Evolutionary conservation across 2,888 invertebrate species (phyloP), one percentile per base, ranked within the genome.

Genomic region (Lasioglossum marginatum): DNA sequence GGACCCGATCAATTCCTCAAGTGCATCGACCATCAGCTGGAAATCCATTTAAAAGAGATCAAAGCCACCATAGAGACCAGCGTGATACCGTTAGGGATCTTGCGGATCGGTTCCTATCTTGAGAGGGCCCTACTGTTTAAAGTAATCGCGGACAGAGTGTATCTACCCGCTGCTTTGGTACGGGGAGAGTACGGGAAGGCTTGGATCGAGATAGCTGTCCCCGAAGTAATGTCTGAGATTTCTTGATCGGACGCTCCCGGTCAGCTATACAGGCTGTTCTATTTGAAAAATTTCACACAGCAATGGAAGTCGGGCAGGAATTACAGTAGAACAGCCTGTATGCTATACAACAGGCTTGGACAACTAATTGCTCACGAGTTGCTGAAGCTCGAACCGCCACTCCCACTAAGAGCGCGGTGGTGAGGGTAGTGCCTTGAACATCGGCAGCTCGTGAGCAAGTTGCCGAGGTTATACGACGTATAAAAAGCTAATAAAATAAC

Each of bases 111-210:
- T 2, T 96, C 96, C 0, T 95, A 96, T 27, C 94, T 97, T 68
- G 97, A 97, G 91, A 95, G 97, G 1, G 96, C 97, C 0, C 72
- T 97, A 4, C 95, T 97, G 37, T 97, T 97, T 95, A 97, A 97
- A 93, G 96, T 95, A 1, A 93, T 97, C 40, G 97, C 97, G 0
- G 97, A 97, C 92, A 95, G 96, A 68, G 93, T 96, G 37, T 96
- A 96, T 0, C 87, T 97, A 83, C 97, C 97, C 0, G 96, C 96
- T 78, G 96, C 96, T 0, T 91, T 97, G 82, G 95, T 96, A 82
- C 96, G 97, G 3, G 95, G 96, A 2, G 92, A 95, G n/a, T 95
- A 96, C 79, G 96, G 96, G 0, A 95, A 96, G 87, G 96, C 96
- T 0, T 97, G 97, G 96, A 96, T 97, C 89, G 97, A 97, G 93